Evolutionary conservation across 1,140 invertebrate genomes (phyloP).

Genomic region (Hormaphis cornu): DNA sequence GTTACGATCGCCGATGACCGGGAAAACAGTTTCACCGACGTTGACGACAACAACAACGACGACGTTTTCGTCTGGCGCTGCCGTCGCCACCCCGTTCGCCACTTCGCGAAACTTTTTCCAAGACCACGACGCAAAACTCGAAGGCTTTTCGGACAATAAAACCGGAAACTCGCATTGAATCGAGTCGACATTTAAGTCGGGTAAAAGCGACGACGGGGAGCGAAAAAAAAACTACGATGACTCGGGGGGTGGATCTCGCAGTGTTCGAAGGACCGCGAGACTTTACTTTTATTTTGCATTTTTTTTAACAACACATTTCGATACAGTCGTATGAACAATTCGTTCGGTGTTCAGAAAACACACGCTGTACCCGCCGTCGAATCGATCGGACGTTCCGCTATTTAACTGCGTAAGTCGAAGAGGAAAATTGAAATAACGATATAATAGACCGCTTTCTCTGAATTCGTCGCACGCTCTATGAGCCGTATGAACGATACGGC

Average conservation of each 20-base stretch:
- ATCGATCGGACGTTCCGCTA: no score
- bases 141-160: conserved; percentile 8
- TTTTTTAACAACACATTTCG: no score
- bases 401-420: no score
- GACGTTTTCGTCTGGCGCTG: not conserved
- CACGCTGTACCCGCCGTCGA: no score
- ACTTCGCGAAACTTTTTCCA: not conserved
- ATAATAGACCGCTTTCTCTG: no score
- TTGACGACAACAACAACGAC: conserved; percentile 16
- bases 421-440: no score
- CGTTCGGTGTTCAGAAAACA: no score
- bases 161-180: conserved; percentile 20
- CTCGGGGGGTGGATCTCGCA: not conserved
- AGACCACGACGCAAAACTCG: not conserved
- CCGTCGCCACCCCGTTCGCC: not conserved
- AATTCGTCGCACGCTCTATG: no score
- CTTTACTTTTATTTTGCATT: no score
- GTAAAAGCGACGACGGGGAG: not conserved
- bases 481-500: no score
- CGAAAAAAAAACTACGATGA: conserved; percentile 7
- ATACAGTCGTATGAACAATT: no score
- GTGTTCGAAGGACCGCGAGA: not conserved
- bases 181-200: conserved; percentile 20
- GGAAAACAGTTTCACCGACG: conserved; percentile 22
- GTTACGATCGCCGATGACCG: conserved; percentile 18